Percentiles rank a stretch among this genome's conserved stretches.
Evolutionary conservation across 2,113 vertebrate genomes (phyloP).

Genomic region (Scopus umbretta): DNA sequence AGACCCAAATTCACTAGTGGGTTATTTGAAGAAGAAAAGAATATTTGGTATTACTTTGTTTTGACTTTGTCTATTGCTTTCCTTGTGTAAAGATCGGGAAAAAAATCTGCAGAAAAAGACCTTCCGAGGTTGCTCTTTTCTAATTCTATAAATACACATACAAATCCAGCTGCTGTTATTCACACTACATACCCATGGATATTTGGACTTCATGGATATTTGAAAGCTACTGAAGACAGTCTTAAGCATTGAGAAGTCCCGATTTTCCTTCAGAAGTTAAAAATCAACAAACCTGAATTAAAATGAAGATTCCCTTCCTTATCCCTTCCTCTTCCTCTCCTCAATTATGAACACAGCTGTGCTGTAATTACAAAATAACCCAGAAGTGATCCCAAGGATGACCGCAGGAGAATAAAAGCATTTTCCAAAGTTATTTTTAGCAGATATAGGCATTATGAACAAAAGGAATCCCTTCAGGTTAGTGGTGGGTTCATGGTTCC

Average conservation of each 20-base stretch:
- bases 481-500: background rate
- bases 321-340: background rate
- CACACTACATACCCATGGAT: accelerated
- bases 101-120: background rate
- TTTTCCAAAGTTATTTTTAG: background rate
- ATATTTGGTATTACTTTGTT: background rate
- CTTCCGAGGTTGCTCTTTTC: background rate
- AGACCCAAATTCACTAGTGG: constrained; percentile 12
- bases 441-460: background rate
- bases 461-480: background rate
- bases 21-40: constrained; percentile 17
- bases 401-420: background rate
- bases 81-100: background rate
- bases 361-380: background rate
- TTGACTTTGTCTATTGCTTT: background rate
- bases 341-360: background rate
- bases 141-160: background rate
- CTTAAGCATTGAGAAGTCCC: background rate
- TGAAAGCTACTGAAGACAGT: background rate
- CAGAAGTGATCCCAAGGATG: background rate
- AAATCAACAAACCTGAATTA: background rate
- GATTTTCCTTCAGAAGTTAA: background rate
- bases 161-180: background rate
- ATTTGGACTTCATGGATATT: background rate
- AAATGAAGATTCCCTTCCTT: background rate